A percentile compares a stretch with the other conserved stretches of the same genome.
These are phyloP conservation scores for Acanthosepion lycidas DNA, from an alignment of 2,888 invertebrate species.

Conservation along the genomic window DNA sequence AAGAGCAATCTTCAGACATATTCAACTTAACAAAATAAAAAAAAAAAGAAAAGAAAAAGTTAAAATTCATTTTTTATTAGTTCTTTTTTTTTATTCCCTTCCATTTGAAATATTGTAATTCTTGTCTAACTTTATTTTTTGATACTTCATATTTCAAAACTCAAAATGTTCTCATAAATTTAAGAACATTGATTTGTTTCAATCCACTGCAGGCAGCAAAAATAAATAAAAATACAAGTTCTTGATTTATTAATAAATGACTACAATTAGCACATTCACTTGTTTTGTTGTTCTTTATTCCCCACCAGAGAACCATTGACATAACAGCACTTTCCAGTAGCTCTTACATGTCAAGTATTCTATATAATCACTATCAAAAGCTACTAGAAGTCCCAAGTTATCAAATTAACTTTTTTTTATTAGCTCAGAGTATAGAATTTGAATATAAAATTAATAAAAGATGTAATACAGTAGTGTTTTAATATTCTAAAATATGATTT, in stretches of 20 bases:
- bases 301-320: neutral
- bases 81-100: neutral
- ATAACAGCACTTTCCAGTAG: neutral
- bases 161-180: neutral
- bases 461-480: neutral
- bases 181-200: neutral
- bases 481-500: neutral
- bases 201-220: neutral
- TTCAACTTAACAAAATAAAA: neutral
- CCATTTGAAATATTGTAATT: constrained; percentile 17
- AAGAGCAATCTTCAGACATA: constrained; percentile 14
- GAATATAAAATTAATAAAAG: neutral
- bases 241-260: constrained; percentile 20
- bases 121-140: neutral
- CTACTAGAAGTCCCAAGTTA: neutral
- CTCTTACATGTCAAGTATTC: neutral
- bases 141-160: neutral
- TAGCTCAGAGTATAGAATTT: neutral
- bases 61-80: neutral
- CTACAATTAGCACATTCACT: constrained; percentile 10
- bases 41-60: neutral
- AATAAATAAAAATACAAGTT: neutral
- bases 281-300: neutral
- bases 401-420: neutral
- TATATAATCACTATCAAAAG: neutral